Percentiles rank a stretch among this genome's conserved stretches.
These are phyloP conservation scores for Trichogramma evanescens DNA, from an alignment of 2,888 invertebrate species.

Conservation along the genomic window DNA sequence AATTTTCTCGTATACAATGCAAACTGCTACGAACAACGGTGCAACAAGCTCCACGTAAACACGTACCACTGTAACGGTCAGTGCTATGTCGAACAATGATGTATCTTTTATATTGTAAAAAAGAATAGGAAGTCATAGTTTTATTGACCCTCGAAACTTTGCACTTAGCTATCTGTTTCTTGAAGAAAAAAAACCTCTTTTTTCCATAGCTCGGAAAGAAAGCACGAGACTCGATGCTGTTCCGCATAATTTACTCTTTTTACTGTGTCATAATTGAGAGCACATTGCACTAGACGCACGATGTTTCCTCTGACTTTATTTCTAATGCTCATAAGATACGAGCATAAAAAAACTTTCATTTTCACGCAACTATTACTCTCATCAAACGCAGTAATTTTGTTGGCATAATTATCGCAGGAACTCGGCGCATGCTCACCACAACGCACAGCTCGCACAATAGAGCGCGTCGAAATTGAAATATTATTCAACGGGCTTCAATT, in stretches of 20 bases:
- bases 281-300: not conserved
- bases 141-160: slow-evolving; percentile 20
- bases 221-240: too few relatives aligned
- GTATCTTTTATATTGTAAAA: not conserved
- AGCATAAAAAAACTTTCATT: not conserved
- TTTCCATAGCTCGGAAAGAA: too few relatives aligned
- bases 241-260: too few relatives aligned
- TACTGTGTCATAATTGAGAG: not conserved
- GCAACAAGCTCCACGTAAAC: too few relatives aligned
- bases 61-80: too few relatives aligned
- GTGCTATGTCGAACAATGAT: too few relatives aligned
- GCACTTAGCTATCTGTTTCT: too few relatives aligned
- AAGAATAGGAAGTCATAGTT: slow-evolving; percentile 20
- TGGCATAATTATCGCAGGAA: not conserved
- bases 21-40: not conserved
- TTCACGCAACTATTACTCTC: not conserved
- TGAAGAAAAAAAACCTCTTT: too few relatives aligned
- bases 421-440: too few relatives aligned
- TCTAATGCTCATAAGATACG: not conserved
- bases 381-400: not conserved
- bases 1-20: slow-evolving; percentile 1
- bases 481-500: too few relatives aligned
- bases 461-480: too few relatives aligned
- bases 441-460: too few relatives aligned
- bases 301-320: not conserved